These are phyloP conservation scores for Scomberomorus guttatus DNA, from an alignment of 2,797 vertebrate species.

Conservation along the genomic window DNA sequence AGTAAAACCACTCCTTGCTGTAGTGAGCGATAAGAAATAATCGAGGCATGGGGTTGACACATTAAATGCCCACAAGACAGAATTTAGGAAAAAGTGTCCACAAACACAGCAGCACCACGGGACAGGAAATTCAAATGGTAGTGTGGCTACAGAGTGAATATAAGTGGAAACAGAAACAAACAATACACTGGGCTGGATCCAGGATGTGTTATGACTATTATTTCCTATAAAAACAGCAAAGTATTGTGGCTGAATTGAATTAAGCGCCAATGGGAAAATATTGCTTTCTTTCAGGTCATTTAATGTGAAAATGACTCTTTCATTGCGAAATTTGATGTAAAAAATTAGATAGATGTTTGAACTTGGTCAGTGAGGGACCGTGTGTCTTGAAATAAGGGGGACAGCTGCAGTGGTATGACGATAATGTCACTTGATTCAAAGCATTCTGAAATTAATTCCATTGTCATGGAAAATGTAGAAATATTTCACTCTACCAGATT, in stretches of 20 bases:
- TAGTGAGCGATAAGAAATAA: background rate
- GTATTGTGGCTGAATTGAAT: constrained; percentile 41
- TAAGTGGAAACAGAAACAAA: constrained; percentile 68
- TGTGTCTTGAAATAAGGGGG: constrained; percentile 7
- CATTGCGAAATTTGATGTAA: background rate
- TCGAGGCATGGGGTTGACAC: background rate
- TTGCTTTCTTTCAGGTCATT: constrained; percentile 8
- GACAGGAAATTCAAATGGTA: constrained; percentile 61
- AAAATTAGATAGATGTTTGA: background rate
- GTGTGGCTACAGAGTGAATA: constrained; percentile 51
- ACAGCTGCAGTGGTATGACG: background rate
- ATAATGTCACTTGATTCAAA: constrained; percentile 16
- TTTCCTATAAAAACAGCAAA: constrained; percentile 67
- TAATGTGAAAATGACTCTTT: constrained; percentile 9
- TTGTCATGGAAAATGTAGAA: constrained; percentile 31
- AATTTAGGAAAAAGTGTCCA: constrained; percentile 4
- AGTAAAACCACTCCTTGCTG: constrained; percentile 5
- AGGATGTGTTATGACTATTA: constrained; percentile 65
- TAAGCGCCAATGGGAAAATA: constrained; percentile 41
- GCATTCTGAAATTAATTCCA: constrained; percentile 3
- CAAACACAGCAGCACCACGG: constrained; percentile 15
- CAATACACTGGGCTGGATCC: constrained; percentile 63
- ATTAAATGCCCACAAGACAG: background rate
- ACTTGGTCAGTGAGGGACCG: background rate
- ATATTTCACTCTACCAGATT: constrained; percentile 21